A percentile compares a stretch with the other conserved stretches of the same genome.
Conservation (phyloP, 2,113 vertebrate genomes). For the Notiomystis cincta region DNA sequence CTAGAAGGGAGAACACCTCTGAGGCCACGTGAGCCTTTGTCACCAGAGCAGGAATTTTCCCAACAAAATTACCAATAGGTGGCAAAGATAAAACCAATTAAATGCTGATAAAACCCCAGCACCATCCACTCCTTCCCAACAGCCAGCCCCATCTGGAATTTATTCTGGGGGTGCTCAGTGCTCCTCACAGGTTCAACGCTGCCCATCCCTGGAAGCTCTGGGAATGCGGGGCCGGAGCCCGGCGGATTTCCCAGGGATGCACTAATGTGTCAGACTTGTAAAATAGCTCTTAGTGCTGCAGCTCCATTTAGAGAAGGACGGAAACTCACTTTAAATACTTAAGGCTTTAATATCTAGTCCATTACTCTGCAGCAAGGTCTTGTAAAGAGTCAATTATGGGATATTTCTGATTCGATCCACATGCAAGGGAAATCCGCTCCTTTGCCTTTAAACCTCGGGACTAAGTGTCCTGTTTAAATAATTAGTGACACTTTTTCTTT, state of each 20-base stretch:
- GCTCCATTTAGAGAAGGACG: conserved; percentile 81
- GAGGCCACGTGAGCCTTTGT: neutral
- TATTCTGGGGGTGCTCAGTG: conserved; percentile 79
- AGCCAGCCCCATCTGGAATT: conserved; percentile 85
- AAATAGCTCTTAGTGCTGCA: conserved; percentile 84
- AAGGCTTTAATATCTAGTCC: conserved; percentile 98
- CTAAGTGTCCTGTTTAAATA: conserved; percentile 85
- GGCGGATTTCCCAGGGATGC: conserved; percentile 76
- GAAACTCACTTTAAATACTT: conserved; percentile 92
- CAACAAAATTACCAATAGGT: conserved; percentile 25
- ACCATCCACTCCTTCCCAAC: conserved; percentile 56
- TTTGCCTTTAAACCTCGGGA: conserved; percentile 75
- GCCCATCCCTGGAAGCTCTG: conserved; percentile 78
- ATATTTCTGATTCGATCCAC: conserved; percentile 97
- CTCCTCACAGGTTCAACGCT: conserved; percentile 73
- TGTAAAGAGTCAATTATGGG: conserved; percentile 99
- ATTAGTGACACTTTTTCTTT: conserved; percentile 87
- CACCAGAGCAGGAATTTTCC: neutral
- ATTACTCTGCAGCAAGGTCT: conserved; percentile 91
- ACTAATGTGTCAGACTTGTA: conserved; percentile 95
- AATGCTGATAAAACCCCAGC: neutral
- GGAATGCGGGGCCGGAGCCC: conserved; percentile 77
- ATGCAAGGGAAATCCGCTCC: conserved; percentile 86
- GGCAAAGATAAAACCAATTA: neutral
- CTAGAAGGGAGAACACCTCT: neutral